phyloP scores from a whole-genome alignment of 2,113 vertebrate species.

The Pitta sordida region DNA sequence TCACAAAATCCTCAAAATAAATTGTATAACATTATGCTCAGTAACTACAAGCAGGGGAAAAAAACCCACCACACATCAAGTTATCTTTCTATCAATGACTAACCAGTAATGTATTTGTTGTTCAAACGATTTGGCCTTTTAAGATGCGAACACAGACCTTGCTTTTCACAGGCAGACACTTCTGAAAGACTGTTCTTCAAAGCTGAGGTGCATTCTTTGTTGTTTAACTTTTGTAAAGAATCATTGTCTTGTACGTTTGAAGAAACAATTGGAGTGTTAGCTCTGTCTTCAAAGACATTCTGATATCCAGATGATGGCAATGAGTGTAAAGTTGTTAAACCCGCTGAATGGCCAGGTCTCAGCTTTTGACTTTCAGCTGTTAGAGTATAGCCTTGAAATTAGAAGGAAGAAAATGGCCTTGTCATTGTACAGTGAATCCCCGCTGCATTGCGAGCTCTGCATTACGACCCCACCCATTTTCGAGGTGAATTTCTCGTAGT shows the following conservation, averaged over 20 bases:
- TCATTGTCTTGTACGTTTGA: neutral
- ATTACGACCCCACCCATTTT: too few species aligned
- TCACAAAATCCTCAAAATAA: neutral
- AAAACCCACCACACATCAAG: neutral
- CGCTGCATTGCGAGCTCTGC: too few species aligned
- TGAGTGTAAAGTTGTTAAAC: neutral
- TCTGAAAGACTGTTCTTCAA: constrained; percentile 30
- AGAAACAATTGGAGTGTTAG: neutral
- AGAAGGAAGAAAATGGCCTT: neutral
- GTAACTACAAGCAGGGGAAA: neutral
- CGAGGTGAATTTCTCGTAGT: too few species aligned
- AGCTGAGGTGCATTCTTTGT: constrained; percentile 6
- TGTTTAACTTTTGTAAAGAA: neutral
- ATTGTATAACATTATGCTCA: neutral
- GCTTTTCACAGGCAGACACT: constrained; percentile 30
- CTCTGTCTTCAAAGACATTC: constrained; percentile 11
- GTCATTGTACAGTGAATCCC: too few species aligned
- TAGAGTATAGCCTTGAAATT: constrained; percentile 18
- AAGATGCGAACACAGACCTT: constrained; percentile 2
- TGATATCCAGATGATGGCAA: neutral
- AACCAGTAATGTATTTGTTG: neutral
- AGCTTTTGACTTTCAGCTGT: constrained; percentile 35
- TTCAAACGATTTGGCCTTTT: constrained; percentile 36
- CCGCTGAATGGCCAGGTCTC: neutral
- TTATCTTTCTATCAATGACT: neutral